phyloP scores from a whole-genome alignment of 2,113 vertebrate species.

The Copsychus sechellarum region DNA sequence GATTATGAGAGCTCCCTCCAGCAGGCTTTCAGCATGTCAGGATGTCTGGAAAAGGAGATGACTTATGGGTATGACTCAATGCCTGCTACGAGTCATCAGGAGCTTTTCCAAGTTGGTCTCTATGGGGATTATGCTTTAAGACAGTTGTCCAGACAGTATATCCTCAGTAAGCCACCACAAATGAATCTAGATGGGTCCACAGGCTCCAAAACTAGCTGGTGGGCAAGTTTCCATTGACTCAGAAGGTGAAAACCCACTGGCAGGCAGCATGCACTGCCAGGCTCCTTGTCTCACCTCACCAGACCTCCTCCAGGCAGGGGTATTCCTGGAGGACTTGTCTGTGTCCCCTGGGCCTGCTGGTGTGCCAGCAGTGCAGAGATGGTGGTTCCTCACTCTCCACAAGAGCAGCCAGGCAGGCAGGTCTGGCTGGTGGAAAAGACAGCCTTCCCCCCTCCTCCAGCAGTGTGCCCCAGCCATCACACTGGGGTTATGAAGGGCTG shows the following conservation, averaged over 20 bases:
- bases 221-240: not conserved
- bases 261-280: fast-evolving
- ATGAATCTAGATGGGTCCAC: not conserved
- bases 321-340: not conserved
- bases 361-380: not conserved
- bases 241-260: not conserved
- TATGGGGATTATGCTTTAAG: not conserved
- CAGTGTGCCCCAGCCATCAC: not conserved
- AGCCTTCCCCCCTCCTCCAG: not conserved
- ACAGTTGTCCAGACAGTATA: not conserved
- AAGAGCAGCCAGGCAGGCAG: not conserved
- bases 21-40: not conserved
- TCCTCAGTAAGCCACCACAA: not conserved
- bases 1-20: not conserved
- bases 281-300: not conserved
- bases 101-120: not conserved
- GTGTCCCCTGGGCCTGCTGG: not conserved
- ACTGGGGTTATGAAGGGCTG: fast-evolving
- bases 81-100: not conserved
- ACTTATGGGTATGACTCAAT: not conserved
- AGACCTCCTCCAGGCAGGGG: not conserved
- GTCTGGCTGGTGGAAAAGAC: not conserved
- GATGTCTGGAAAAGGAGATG: not conserved
- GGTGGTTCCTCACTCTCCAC: fast-evolving
- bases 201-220: not conserved